Evolutionary conservation across 53 echinoderm and acorn worm species (phyloP), one percentile per base, ranked within the genome.

Genomic region (Arbacia lixula): DNA sequence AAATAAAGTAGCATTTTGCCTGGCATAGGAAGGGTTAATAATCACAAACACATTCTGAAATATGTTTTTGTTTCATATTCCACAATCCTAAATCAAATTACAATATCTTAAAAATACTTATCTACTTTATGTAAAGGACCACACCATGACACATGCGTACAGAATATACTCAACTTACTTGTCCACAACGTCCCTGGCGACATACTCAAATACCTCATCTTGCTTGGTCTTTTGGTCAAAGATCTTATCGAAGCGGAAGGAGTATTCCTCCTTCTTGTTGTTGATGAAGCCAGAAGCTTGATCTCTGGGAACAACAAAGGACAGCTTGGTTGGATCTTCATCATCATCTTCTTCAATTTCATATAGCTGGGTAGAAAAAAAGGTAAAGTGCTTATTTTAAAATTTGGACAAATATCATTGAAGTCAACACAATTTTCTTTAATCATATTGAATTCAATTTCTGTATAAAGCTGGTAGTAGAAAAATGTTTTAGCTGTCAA

Each of bases 241-340:
- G 12, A 95, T 52, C 24, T 68, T 79, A 55, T 99, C 92, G 83
- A 95, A 99, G 6, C 71, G 86, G 57, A 99, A 99, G 29, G 72
- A 42, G 41, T 99, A 99, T 62, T 99, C 95, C 42, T 95, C 95
- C 35, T 99, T 99, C 80, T 99, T 99, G 85, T 99, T 99, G 85
- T 99, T 99, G 90, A 99, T 95, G 68, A 99, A 99, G 24, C 99
- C 99, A 6, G 92, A 88, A 3, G 99, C 90, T 4, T 92, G 90
- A 84, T 95, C 95, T 81, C 71, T 85, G 17, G 99, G 99, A 36
- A 99, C 95, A 20, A 91, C 85, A 69, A 99, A 85, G 21, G 88
- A 84, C 20, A 95, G 85, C 80, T 83, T 92, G 17, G 88, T 72
- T 29, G 69, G 85, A 24, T 87, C 76, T 14, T 60, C 82, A 21